Percentiles rank a stretch among this genome's conserved stretches.
Evolutionary conservation across 2,888 invertebrate genomes (phyloP).

Genomic region (Trisateles emortualis): DNA sequence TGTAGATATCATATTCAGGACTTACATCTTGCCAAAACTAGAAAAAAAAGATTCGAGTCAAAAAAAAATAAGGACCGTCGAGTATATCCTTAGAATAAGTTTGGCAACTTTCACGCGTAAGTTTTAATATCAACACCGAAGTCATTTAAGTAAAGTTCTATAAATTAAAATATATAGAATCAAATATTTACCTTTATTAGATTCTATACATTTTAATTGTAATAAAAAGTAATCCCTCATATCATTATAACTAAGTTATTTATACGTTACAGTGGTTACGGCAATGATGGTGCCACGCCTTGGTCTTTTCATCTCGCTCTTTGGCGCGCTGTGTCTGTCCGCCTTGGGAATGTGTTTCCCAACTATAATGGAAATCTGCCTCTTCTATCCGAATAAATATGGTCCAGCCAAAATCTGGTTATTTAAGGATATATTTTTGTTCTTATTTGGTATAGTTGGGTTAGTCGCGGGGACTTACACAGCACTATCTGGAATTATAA

Average conservation of each 20-base stretch:
- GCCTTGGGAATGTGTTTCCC: slow-evolving; percentile 94
- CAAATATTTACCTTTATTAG: no score
- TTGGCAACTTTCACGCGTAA: slow-evolving; percentile 95
- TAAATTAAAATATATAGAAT: no score
- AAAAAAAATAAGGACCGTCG: slow-evolving; percentile 85
- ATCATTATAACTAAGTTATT: no score
- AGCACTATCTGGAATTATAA: not conserved
- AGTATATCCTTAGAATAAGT: slow-evolving; percentile 91
- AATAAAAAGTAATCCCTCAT: no score
- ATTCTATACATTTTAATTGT: no score
- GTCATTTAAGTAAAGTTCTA: no score
- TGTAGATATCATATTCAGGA: slow-evolving; percentile 96
- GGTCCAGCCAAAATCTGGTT: not conserved
- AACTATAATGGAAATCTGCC: slow-evolving; percentile 83
- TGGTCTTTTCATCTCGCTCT: slow-evolving; percentile 91
- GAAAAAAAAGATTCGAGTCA: slow-evolving; percentile 47
- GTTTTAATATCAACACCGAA: no score
- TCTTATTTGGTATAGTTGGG: not conserved
- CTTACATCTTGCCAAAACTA: slow-evolving; percentile 85
- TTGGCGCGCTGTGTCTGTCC: slow-evolving; percentile 95
- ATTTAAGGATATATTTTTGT: not conserved
- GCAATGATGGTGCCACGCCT: slow-evolving; percentile 91
- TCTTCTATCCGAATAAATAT: slow-evolving; percentile 58
- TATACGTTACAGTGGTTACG: slow-evolving; percentile 3
- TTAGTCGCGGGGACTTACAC: not conserved